Base-by-base conservation (phyloP, 2,888 invertebrate genomes). In the Ophioninae sp. region DNA sequence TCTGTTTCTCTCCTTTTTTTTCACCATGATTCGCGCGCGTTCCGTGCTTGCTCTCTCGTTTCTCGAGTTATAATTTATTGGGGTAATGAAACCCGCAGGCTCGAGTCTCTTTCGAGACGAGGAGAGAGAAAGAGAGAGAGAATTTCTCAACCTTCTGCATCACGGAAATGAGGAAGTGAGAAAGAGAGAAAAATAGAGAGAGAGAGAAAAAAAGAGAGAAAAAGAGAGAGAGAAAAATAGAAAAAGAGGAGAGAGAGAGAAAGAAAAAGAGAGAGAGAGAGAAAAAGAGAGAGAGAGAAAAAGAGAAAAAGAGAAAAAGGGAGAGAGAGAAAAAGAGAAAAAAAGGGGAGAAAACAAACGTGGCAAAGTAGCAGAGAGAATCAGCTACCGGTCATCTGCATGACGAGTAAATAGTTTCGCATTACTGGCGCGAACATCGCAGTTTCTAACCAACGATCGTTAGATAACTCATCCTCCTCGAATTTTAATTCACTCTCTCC, bases 361-460 rank as follows among this genome's bases (percentile, higher is more conserved):
- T 65, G 44, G 71, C 39, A 79, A 72, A 75, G 74, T 61, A 74
- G 74, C 56, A 65, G 30, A 56, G 75, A 67, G 80, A 82, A 75
- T 68, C 87, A 85, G 89, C 91, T 91, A 90, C 89, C 86, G 90
- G 88, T 90, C 89, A 89, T 90, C 89, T 89, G 88, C 88, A 89
- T 89, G 89, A 89, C 87, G 90, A 89, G 89, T 89, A 90, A 89
- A 90, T 90, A 89, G 90, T 86, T 85, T 89, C 88, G 87, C 89
- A 90, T 90, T 90, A 90, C 88, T 86, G 83, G 86, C 82, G 88
- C 86, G 87, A 89, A 86, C 87, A 87, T 86, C 87, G 88, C 87
- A 89, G 86, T 90, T 88, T 88, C 88, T 90, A 90, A 87, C 87
- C 83, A 85, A 71, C 85, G 87, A 85, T 87, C 86, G 85, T 56